Evolutionary conservation across 2,113 vertebrate species (phyloP), one percentile per base, ranked within the genome.

Genomic region (Macaca fascicularis): DNA sequence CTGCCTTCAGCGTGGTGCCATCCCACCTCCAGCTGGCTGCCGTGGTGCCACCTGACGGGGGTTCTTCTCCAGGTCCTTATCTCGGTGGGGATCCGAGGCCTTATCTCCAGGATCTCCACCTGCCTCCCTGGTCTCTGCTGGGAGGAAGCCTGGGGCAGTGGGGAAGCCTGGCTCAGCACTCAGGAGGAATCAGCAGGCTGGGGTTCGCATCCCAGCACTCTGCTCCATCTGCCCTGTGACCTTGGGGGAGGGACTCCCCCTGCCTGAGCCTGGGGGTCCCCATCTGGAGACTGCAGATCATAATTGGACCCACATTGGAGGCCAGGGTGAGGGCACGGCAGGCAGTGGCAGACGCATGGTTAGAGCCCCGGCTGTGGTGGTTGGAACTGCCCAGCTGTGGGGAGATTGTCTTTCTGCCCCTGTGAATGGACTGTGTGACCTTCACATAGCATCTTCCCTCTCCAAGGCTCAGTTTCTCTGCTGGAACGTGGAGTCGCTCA

Each of bases 401-500:
- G 23, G 50, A 40, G 7, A 8, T 1, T 22, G 8, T 43, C 40
- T 3, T 57, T 19, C 57, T 78, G 78, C 10, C 45, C 23, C 25
- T 12, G 45, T n/a, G 80, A 40, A 12, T 11, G 38, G 67, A 83
- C 48, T 13, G 0, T n/a, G 52, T 94, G 88, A 85, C 86, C 91
- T 91, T 88, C 64, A 78, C 89, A 17, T 30, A 76, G 72, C 23
- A 10, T 8, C 25, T 43, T 19, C 13, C 35, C 64, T 25, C 10
- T n/a, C 59, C 35, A 19, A 48, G 67, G 85, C 93, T 97, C 91
- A 40, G 91, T 89, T 96, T 96, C 88, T 45, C 50, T 67, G 59
- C 64, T 61, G 72, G 50, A 59, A 2, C 23, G 0, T 25, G 38
- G 72, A 74, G 55, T 6, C 13, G 27, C 6, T 50, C 32, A 0